Base-by-base conservation (phyloP, 92 coral and sea anemone species). In the Umimayanthus kanabou region DNA sequence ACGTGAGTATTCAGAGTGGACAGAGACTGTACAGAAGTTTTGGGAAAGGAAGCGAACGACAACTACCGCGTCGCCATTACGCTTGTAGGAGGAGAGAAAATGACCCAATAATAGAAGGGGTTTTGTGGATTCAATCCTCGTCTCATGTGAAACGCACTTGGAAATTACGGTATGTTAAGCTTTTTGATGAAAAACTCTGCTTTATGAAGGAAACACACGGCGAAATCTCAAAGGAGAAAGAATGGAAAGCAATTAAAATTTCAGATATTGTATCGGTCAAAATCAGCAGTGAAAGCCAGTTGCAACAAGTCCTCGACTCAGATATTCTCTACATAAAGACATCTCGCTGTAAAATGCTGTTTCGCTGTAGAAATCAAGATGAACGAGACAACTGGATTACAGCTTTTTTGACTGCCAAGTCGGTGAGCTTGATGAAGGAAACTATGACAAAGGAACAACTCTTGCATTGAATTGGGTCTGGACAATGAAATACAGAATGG, bases 321-420 rank as follows among this genome's bases (percentile, higher is more conserved):
- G 84, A 80, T 15, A 57, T 80, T 55, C 57, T 80, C 72, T 80
- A 23, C 40, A 72, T 80, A 22, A 80, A 80, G 45, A 80, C 84
- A 20, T 37, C 84, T 9, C 84, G 71, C 84, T 80, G 50, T 16
- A 80, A 80, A 58, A 80, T n/a, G 18, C 39, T 80, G 72, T 80
- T 80, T 80, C 70, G 84, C 7, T 80, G 84, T 57, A 37, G 43
- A 30, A 67, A 80, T 55, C 84, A 80, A 42, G 49, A 53, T 39
- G 84, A 80, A 67, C 47, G 84, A 14, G 72, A 80, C 72, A 80
- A 57, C 42, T 80, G 84, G 84, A 80, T 80, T 22, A 80, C 84
- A 9, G 84, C 84, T 9, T 7, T 80, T 43, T 57, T 80, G 71
- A 80, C 67, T 30, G 84, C 72, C 23, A 80, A 80, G 29, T 80